Base-by-base conservation (phyloP, 2,113 vertebrate genomes). In the Thalassoma bifasciatum region DNA sequence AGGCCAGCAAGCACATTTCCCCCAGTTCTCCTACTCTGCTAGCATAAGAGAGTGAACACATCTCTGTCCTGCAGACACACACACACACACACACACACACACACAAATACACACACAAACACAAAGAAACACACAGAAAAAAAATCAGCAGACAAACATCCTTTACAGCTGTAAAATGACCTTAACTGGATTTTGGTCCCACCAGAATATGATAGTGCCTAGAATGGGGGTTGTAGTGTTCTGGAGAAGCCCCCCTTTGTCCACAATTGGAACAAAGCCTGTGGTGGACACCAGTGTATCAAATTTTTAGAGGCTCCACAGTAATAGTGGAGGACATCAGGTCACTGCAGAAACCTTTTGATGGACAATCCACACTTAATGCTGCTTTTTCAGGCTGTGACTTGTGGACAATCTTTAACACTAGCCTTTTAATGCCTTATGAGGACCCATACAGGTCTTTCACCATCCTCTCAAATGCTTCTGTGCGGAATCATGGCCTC, bases 1-100 rank as follows among this genome's bases (percentile, higher is more conserved):
- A 0, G 90, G 93, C 75, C 93, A 95, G 89, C 92, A 93, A 71
- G 91, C 95, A 0, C 96, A 96, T 89, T 97, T 96, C 85, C 95
- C 96, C 12, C 96, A 97, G 89, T 97, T 96, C 91, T 97, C 96
- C 65, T 97, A 96, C 81, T 96, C 95, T 0, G 95, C 95, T 67
- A 93, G 92, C 90, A 94, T 96, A 77, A 94, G 96, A 51, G 95
- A 96, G 82, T 96, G 91, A 95, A 58, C 10, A 26, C 12, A 26
- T 30, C 54, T 47, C 66, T 54, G 4, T 16, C 60, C n/a, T 26
- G 46, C 65, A 60, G 74, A 53, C 61, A 17, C 56, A 76, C 42
- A 52, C 60, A 75, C 56, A 75, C 50, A 68, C 58, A 46, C 16
- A 7, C 30, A 30, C 30, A 30, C 30, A 30, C 30, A 30, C 30